Percentiles rank a stretch among this genome's conserved stretches.
Conservation (phyloP, 2,888 invertebrate species). For the Athalia circularis region DNA sequence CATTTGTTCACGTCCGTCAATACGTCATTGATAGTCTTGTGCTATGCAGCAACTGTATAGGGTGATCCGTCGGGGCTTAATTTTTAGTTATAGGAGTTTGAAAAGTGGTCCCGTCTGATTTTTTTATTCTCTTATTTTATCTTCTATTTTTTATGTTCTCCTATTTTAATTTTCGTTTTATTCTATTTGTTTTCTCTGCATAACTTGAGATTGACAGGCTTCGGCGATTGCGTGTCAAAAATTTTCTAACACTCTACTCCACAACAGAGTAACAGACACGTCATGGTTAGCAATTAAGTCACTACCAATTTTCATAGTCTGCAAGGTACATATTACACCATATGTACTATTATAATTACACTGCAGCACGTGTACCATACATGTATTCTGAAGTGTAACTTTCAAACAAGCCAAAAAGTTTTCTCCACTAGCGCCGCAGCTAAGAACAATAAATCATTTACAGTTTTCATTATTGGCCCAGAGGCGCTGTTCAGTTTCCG, state of each 20-base stretch:
- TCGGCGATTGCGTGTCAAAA: conserved; percentile 24
- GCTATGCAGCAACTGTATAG: not conserved
- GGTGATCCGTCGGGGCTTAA: not conserved
- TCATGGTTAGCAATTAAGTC: conserved; percentile 24
- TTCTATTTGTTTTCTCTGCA: not conserved
- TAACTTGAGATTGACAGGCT: not conserved
- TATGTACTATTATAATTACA: conserved; percentile 3
- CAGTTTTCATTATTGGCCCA: too few relatives aligned
- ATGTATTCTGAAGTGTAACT: too few relatives aligned
- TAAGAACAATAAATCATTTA: too few relatives aligned
- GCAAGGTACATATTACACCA: not conserved
- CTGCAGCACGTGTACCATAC: too few relatives aligned
- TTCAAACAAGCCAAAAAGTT: too few relatives aligned
- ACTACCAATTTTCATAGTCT: conserved; percentile 28
- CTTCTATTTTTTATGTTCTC: too few relatives aligned
- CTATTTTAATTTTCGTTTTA: too few relatives aligned
- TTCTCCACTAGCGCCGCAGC: too few relatives aligned
- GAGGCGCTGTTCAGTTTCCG: too few relatives aligned
- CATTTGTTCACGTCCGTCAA: conserved; percentile 71
- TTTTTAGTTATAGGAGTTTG: conserved; percentile 2
- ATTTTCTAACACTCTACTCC: not conserved
- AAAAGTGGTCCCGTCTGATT: conserved; percentile 9
- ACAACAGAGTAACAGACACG: not conserved
- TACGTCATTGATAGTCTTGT: conserved; percentile 58
- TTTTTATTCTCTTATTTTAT: not conserved